These are phyloP conservation scores for Megaustenia siamemsis DNA, from an alignment of 2,888 invertebrate genomes.

Conservation along the genomic window DNA sequence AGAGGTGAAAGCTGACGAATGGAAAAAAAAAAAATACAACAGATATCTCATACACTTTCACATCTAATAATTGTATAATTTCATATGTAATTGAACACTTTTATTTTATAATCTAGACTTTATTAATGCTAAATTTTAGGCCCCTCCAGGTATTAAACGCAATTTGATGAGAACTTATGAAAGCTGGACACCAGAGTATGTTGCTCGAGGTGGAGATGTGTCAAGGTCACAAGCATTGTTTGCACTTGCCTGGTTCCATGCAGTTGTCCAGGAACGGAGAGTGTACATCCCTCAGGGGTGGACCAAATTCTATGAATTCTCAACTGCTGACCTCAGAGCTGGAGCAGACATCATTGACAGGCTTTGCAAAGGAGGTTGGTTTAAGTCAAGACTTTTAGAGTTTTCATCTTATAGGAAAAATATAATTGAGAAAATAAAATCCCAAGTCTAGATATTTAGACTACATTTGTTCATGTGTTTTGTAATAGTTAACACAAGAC, in stretches of 20 bases:
- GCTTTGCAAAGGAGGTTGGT: conserved; percentile 80
- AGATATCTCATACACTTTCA: background rate
- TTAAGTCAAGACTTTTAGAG: too few relatives aligned
- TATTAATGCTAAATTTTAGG: conserved; percentile 78
- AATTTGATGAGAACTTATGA: conserved; percentile 88
- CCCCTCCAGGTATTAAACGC: conserved; percentile 91
- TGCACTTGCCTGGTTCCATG: conserved; percentile 92
- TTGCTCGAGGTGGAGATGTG: conserved; percentile 76
- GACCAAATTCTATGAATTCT: conserved; percentile 94
- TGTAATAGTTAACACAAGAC: too few relatives aligned
- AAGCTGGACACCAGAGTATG: conserved; percentile 84
- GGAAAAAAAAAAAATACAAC: too few relatives aligned
- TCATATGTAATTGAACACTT: background rate
- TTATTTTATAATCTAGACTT: conserved; percentile 9
- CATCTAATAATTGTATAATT: background rate
- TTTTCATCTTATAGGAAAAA: too few relatives aligned
- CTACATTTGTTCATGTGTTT: too few relatives aligned
- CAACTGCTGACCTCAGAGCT: conserved; percentile 88
- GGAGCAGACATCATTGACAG: conserved; percentile 85
- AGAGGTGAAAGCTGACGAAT: too few relatives aligned
- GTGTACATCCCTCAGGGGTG: conserved; percentile 94
- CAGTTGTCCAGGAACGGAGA: conserved; percentile 91
- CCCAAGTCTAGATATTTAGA: too few relatives aligned
- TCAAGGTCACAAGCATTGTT: conserved; percentile 84
- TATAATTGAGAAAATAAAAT: too few relatives aligned